Base-by-base conservation (phyloP, 2,888 invertebrate species). In the Pelosia muscerda region DNA sequence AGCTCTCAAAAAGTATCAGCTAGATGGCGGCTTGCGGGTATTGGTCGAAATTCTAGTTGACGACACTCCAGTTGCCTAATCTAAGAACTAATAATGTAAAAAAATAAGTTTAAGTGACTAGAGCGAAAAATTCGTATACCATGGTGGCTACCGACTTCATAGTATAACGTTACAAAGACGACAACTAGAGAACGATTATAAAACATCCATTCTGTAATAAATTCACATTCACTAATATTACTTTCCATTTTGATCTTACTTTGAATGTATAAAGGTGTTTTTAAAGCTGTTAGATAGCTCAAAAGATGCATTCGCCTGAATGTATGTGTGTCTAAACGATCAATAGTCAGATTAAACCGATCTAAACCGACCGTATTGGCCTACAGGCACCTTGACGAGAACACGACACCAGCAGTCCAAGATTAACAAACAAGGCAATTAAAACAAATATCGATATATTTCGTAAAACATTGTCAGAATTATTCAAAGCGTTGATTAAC, bases 401-500 rank as follows among this genome's bases (percentile, higher is more conserved):
- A 8, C 23, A 23, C 15, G 6, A 78, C 71, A 59, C 56, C 23
- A 68, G 63, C 38, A 73, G 4, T 63, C 28, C 42, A 67, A 71
- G 56, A 62, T 53, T 60, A 68, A 23, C 62, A 69, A 68, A 69
- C 19, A 49, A 49, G 49, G n/a, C 69, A 63, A 59, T 26, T 63
- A 68, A 66, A 59, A 58, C 66, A 71, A 67, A 63, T 57, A 62
- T 70, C 59, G 57, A 72, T 69, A 68, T 68, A 72, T 42, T n/a
- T 31, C 19, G n/a, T n/a, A 19, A 31, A 38, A 19, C 31, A 59
- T 61, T 61, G n/a, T 19, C n/a, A n/a, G 8, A 42, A 22, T n/a
- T 49, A 22, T n/a, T 49, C 19, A 22, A 31, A 34, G 23, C 38
- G 42, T 34, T 2, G 49, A 34, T 19, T 23, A 25, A 19, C 31